These are phyloP conservation scores for Monochamus alternatus DNA, from an alignment of 2,888 invertebrate genomes.

Conservation along the genomic window DNA sequence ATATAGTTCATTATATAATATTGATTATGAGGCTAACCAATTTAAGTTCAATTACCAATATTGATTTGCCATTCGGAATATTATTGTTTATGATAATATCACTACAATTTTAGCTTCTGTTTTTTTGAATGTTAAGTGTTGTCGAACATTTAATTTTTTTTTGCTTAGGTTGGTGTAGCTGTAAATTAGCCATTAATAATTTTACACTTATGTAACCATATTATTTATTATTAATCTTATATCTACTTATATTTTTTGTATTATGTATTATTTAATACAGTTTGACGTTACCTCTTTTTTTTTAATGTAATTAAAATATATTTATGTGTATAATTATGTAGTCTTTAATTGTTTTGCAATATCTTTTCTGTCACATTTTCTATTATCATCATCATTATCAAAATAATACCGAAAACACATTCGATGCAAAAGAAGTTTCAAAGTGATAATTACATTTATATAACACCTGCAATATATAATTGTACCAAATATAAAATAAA, in stretches of 20 bases:
- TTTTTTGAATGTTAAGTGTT: too few relatives aligned
- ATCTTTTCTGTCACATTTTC: neutral
- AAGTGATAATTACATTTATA: neutral
- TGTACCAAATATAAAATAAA: neutral
- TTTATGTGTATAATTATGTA: constrained; percentile 30
- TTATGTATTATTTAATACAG: constrained; percentile 30
- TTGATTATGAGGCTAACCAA: too few relatives aligned
- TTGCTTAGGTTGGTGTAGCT: constrained; percentile 17
- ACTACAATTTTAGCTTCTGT: too few relatives aligned
- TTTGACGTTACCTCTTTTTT: constrained; percentile 34
- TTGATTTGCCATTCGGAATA: too few relatives aligned
- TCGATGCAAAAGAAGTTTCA: constrained; percentile 8
- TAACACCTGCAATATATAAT: neutral
- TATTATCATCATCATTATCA: neutral
- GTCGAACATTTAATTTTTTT: neutral
- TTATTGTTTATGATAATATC: too few relatives aligned
- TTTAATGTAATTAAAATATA: constrained; percentile 23
- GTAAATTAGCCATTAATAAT: constrained; percentile 2
- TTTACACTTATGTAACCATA: neutral
- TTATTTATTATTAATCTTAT: constrained; percentile 36
- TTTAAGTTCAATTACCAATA: too few relatives aligned
- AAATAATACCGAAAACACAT: constrained; percentile 2
- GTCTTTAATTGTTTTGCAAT: constrained; percentile 26
- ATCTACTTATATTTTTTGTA: constrained; percentile 28
- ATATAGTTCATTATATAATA: too few relatives aligned